Evolutionary conservation across 2,888 invertebrate species (phyloP).

Genomic region (Strigamia transsilvanica): DNA sequence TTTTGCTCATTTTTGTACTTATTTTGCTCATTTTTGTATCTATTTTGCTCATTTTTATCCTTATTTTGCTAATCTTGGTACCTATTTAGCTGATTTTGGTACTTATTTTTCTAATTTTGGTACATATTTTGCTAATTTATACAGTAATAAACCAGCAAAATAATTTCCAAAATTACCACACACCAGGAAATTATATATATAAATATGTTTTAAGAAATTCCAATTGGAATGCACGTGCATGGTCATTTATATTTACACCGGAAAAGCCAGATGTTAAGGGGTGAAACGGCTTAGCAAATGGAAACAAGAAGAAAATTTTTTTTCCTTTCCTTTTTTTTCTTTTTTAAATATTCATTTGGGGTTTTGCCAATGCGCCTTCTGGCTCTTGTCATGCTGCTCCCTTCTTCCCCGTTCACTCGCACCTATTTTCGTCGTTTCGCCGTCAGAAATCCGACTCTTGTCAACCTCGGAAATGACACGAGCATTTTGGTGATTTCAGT

Average conservation of each 20-base stretch:
- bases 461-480: background rate
- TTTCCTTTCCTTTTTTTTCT: background rate
- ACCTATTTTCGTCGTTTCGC: constrained; percentile 5
- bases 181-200: too few relatives aligned
- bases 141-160: too few relatives aligned
- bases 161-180: too few relatives aligned
- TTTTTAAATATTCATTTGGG: constrained; percentile 12
- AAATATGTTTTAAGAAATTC: background rate
- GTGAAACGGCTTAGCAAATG: constrained; percentile 20
- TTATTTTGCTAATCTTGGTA: too few relatives aligned
- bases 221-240: background rate
- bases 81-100: too few relatives aligned
- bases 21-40: too few relatives aligned
- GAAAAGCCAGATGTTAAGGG: background rate
- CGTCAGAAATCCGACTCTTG: constrained; percentile 4
- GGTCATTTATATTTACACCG: constrained; percentile 11
- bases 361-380: background rate
- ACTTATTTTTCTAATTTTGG: too few relatives aligned
- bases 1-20: too few relatives aligned
- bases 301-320: constrained; percentile 11
- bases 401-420: background rate
- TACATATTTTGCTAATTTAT: too few relatives aligned
- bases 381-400: background rate
- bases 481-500: background rate
- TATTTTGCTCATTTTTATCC: too few relatives aligned